Base-by-base conservation (phyloP, 2,797 vertebrate genomes). In the Amniataba percoides region DNA sequence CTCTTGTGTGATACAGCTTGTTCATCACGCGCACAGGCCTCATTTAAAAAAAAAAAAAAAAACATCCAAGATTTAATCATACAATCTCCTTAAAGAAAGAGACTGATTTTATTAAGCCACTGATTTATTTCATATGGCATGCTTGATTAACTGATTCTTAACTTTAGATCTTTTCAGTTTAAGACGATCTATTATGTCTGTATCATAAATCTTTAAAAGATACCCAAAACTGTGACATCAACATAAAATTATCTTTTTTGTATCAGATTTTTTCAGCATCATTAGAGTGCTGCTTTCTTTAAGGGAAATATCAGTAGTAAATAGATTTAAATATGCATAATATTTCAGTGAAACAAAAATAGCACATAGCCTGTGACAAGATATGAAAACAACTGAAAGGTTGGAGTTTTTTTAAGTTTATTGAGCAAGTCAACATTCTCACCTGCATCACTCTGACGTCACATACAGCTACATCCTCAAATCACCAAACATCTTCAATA, bases 401-500 rank as follows among this genome's bases (percentile, higher is more conserved):
- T 51, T 9, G 5, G 4, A 36, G 15, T 36, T 36, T 52, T 52
- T 61, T 39, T 7, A 19, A 40, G 23, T 88, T 88, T 91, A 88
- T 89, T 62, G 13, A 83, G 39, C 14, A 78, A 68, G 31, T 70
- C 46, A 40, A 25, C 31, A 53, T 57, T 69, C 39, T 45, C n/a
- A 76, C 83, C 49, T 62, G 39, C 48, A 66, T 77, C 61, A 82
- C 57, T 74, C 15, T 1, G 5, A 67, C 31, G 31, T 39, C 11
- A 79, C 21, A 18, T 40, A 78, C 64, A 80, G 55, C 39, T 74
- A 64, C 63, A 70, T 66, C 56, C 65, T 72, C 60, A 80, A 59
- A 67, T 81, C 71, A 79, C 7, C 13, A 16, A 48, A 77, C 78
- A 62, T 27, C 51, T 60, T 71, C 62, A 25, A 52, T 66, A 88